These are phyloP conservation scores for Pseudocheirus occidentalis DNA, from an alignment of 2,797 vertebrate genomes.

Conservation along the genomic window DNA sequence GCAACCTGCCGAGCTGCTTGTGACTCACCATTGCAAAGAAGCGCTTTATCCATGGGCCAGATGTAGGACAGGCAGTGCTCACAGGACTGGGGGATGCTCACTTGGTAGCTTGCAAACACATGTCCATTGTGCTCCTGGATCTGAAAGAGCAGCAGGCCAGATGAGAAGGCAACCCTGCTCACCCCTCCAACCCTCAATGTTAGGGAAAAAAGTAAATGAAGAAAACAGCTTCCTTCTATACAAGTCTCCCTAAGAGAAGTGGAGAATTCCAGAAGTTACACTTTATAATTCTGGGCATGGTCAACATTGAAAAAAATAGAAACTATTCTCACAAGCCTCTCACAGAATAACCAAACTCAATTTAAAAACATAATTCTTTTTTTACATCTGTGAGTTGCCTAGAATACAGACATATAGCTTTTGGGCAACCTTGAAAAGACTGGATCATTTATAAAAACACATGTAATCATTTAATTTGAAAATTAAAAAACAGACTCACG, in stretches of 20 bases:
- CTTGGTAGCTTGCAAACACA: slow-evolving; percentile 93
- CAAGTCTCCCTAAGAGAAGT: background rate
- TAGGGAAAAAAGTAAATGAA: background rate
- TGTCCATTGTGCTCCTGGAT: slow-evolving; percentile 93
- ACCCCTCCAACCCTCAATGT: background rate
- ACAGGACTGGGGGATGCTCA: slow-evolving; percentile 97
- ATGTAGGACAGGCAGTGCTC: slow-evolving; percentile 96
- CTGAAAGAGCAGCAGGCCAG: slow-evolving; percentile 78
- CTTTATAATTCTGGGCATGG: background rate
- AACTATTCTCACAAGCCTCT: background rate
- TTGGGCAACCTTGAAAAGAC: background rate
- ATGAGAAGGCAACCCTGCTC: background rate
- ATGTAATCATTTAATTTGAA: background rate
- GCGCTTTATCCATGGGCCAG: slow-evolving; percentile 99
- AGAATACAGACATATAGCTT: background rate
- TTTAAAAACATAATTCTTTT: background rate
- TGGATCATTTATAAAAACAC: background rate
- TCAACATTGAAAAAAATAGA: background rate
- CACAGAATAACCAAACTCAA: background rate
- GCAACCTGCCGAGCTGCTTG: background rate
- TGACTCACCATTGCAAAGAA: slow-evolving; percentile 95
- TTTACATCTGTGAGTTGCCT: background rate
- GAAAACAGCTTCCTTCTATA: background rate
- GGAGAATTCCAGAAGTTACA: background rate
- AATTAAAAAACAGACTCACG: slow-evolving; percentile 85